Percentiles rank a stretch among this genome's conserved stretches.
Evolutionary conservation across 2,797 vertebrate genomes (phyloP).

Genomic region (Coracias cyanogaster): DNA sequence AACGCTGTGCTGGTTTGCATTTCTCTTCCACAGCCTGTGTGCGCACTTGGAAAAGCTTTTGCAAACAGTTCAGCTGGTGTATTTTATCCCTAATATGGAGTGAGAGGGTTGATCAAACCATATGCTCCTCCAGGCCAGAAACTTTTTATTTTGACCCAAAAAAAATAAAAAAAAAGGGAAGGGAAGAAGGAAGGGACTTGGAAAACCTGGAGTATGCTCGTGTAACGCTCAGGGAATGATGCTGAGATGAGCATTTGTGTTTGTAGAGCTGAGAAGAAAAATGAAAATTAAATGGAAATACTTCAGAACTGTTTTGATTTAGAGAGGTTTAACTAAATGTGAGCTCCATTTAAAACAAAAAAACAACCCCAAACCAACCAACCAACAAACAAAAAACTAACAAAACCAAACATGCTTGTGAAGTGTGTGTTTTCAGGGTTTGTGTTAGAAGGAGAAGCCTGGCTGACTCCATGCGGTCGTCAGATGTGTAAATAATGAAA

Average conservation of each 20-base stretch:
- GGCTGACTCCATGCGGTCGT: slow-evolving; percentile 27
- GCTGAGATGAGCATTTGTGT: slow-evolving; percentile 18
- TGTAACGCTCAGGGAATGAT: background rate
- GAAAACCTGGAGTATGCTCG: background rate
- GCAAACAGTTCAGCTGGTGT: slow-evolving; percentile 55
- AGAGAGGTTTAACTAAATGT: slow-evolving; percentile 17
- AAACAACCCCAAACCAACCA: background rate
- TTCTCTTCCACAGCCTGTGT: slow-evolving; percentile 61
- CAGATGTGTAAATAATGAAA: slow-evolving; percentile 43
- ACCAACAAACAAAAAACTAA: background rate
- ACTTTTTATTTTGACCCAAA: background rate
- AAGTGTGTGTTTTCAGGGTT: slow-evolving; percentile 8
- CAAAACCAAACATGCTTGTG: background rate
- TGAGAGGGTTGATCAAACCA: slow-evolving; percentile 13
- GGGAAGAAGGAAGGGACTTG: background rate
- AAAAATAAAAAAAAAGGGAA: background rate
- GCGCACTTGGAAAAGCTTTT: slow-evolving; percentile 65
- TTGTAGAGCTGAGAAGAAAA: slow-evolving; percentile 27
- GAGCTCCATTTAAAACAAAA: background rate
- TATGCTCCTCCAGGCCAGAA: slow-evolving; percentile 44
- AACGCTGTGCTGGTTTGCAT: slow-evolving; percentile 37
- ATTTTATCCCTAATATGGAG: slow-evolving; percentile 51
- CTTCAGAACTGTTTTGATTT: slow-evolving; percentile 13
- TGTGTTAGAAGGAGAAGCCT: slow-evolving; percentile 32
- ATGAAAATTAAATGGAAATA: slow-evolving; percentile 33